phyloP scores from a whole-genome alignment of 2,797 vertebrate genomes.

The Aplochiton taeniatus region DNA sequence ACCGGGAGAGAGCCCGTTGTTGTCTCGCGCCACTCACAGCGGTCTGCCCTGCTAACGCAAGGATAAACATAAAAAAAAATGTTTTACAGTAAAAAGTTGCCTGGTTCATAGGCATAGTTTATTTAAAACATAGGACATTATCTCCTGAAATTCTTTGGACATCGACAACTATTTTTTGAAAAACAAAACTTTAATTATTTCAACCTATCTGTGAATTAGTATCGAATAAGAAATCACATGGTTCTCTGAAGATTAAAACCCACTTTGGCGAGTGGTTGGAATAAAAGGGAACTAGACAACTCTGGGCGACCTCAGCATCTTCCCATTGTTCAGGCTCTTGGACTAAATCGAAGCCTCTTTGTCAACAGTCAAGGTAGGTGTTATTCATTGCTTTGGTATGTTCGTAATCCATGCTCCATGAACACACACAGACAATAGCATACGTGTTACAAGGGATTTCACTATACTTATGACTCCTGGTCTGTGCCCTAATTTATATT shows the following conservation, averaged over 20 bases:
- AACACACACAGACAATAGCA: neutral
- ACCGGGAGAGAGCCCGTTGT: conserved; percentile 32
- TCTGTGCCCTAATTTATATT: neutral
- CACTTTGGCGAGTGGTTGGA: no score
- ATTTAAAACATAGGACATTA: neutral
- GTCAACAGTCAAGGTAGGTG: conserved; percentile 58
- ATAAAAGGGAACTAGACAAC: no score
- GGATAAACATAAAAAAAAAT: no score
- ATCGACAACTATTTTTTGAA: conserved; percentile 28
- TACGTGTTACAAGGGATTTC: neutral
- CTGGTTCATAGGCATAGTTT: no score
- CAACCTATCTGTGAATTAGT: conserved; percentile 5
- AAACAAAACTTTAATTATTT: conserved; percentile 12
- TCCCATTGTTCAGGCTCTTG: conserved; percentile 49
- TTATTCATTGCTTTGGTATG: neutral
- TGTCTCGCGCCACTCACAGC: conserved; percentile 11
- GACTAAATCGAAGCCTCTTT: conserved; percentile 53
- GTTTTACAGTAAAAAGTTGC: no score
- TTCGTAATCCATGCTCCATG: no score
- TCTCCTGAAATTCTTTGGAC: neutral
- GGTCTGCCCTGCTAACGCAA: no score
- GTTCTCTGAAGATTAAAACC: no score
- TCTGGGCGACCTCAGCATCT: no score
- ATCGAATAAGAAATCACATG: no score
- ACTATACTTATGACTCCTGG: neutral